These are phyloP conservation scores for Moxostoma hubbsi DNA, from an alignment of 2,797 vertebrate species.

Conservation along the genomic window DNA sequence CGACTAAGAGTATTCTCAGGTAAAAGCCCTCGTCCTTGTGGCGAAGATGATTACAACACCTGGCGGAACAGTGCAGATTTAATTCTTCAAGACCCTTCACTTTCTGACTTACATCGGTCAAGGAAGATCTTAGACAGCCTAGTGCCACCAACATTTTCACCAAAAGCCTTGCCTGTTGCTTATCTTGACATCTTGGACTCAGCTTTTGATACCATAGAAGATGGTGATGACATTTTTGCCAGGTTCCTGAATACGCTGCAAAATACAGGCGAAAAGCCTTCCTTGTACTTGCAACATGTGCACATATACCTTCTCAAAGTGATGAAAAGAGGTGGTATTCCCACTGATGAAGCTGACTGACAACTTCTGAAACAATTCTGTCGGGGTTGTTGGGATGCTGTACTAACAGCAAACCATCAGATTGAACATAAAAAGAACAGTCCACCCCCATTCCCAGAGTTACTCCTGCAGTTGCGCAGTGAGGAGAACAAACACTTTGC, in stretches of 20 bases:
- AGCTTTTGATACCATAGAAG: background rate
- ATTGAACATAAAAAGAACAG: conserved; percentile 23
- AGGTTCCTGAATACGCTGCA: conserved; percentile 31
- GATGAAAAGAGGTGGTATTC: conserved; percentile 35
- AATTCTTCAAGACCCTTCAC: conserved; percentile 1
- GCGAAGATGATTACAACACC: conserved; percentile 16
- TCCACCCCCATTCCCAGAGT: conserved; percentile 24
- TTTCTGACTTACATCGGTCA: background rate
- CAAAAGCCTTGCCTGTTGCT: conserved; percentile 3
- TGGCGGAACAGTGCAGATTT: conserved; percentile 6
- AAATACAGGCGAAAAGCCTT: conserved; percentile 38
- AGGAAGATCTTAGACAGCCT: conserved; percentile 25
- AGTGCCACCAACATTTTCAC: conserved; percentile 13
- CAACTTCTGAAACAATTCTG: conserved; percentile 36
- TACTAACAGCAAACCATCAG: conserved; percentile 27
- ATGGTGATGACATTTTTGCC: conserved; percentile 2
- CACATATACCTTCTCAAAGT: conserved; percentile 30
- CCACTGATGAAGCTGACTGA: conserved; percentile 6
- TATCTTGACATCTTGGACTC: no score
- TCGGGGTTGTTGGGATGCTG: background rate
- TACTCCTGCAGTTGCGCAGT: conserved; percentile 18
- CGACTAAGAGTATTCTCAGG: no score
- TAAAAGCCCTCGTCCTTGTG: background rate
- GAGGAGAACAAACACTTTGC: conserved; percentile 30
- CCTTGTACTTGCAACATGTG: conserved; percentile 24